Evolutionary conservation across 53 echinoderm and acorn worm species (phyloP).

Genomic region (Stichopus horrens): DNA sequence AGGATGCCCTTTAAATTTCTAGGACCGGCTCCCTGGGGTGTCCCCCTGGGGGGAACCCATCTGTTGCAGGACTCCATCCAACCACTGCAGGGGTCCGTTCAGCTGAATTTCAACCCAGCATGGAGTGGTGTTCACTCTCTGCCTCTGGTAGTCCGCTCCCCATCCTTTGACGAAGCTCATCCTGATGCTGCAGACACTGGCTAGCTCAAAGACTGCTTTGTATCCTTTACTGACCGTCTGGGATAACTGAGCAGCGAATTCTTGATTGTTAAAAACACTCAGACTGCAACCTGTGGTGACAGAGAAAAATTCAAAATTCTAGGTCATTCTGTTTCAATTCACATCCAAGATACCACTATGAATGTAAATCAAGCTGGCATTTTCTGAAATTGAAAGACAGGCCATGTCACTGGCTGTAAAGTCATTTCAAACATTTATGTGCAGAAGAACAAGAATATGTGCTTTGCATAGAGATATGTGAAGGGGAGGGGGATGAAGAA

Average conservation of each 20-base stretch:
- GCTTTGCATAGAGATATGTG: no score
- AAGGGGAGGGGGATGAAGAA: no score
- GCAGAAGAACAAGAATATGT: no score
- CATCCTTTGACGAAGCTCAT: constrained; percentile 89
- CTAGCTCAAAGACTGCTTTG: constrained; percentile 75
- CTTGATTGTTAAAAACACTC: constrained; percentile 83
- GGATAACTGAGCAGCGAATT: constrained; percentile 77
- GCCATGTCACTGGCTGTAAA: no score
- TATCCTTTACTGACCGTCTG: constrained; percentile 79
- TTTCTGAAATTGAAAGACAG: background rate
- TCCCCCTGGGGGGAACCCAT: constrained; percentile 70
- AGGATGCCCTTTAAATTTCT: background rate
- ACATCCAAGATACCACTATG: background rate
- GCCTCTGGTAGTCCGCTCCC: constrained; percentile 81
- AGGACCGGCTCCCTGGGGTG: constrained; percentile 36
- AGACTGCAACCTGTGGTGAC: constrained; percentile 62
- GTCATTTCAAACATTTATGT: no score
- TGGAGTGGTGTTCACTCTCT: constrained; percentile 78
- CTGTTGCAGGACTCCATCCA: constrained; percentile 69
- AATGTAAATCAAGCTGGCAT: background rate
- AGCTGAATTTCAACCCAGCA: constrained; percentile 82
- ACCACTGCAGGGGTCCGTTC: constrained; percentile 71
- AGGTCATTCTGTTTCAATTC: no score
- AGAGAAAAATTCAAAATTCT: background rate
- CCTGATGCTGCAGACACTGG: constrained; percentile 78